Evolutionary conservation across 2,113 vertebrate species (phyloP), one percentile per base, ranked within the genome.

Genomic region (Leptodactylus fuscus): DNA sequence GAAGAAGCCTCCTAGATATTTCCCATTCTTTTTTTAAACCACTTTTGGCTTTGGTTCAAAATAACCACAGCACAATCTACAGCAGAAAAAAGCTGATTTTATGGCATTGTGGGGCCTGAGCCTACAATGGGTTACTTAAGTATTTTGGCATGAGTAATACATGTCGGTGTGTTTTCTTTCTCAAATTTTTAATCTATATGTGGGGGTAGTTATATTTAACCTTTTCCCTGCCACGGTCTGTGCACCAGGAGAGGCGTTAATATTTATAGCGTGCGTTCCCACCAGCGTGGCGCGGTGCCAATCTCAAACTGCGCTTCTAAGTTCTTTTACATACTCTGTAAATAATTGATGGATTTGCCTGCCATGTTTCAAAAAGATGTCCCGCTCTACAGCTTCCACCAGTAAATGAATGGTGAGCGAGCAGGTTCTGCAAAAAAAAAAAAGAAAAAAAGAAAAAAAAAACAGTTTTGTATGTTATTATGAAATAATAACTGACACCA

Each of bases 401-500:
- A 73, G 77, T 44, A 73, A 80, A 86, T 85, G 83, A 86, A 81
- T 62, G 48, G 84, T 29, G 67, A 86, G 77, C 1, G 65, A 81
- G 84, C 77, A 75, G 76, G 83, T 85, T 80, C 58, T 69, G 24
- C 65, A 36, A 18, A 71, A n/a, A n/a, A n/a, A n/a, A n/a, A n/a
- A n/a, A n/a, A n/a, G n/a, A n/a, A n/a, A n/a, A n/a, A n/a, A n/a
- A n/a, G n/a, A n/a, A n/a, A n/a, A n/a, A n/a, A n/a, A n/a, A 85
- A 85, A 80, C 76, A 73, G 58, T 82, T 88, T 87, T 87, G 13
- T 73, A 55, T 85, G 81, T 87, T 91, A 84, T 80, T 88, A 86
- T 74, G 73, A 88, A 87, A 48, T 79, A 87, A 41, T 85, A 80
- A 88, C 84, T 88, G 87, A 88, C 88, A 88, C 84, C 86, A 78